Base-by-base conservation (phyloP, 2,888 invertebrate species). In the Orthosia gracilis region DNA sequence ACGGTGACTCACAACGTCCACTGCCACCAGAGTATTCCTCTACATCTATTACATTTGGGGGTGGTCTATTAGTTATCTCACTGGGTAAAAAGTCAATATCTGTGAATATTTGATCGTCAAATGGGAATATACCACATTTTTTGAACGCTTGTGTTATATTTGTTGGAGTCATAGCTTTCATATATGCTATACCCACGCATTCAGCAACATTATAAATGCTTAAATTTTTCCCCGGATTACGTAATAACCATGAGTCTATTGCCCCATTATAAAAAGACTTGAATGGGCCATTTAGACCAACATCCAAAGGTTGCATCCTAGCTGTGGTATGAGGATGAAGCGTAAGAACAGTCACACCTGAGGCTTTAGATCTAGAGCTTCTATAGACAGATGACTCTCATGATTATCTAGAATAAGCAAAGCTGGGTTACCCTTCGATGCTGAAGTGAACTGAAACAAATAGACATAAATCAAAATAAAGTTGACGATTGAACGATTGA, bases 321-420 rank as follows among this genome's bases (percentile, higher is more conserved):
- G 26, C 26, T 3, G 26, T 26, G 57, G 58, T 59, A 31, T 40
- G 58, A 59, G 58, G 31, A 59, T 59, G 58, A 31, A 59, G 63
- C 4, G 55, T 40, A 55, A 52, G 50, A 7, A 52, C 2, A 52
- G 66, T 40, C 52, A 66, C 52, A 55, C 54, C 40, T 40, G 40
- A 40, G 52, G 21, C n/a, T 31, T 55, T 57, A 61, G 26, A n/a
- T 70, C 63, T 45, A 62, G 55, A 54, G 70, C 63, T 63, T 55
- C 57, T 23, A 70, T 62, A 47, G 54, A 54, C 18, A 70, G 26
- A n/a, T 70, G 62, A 45, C 63, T 63, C 55, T 69, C 63, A 62
- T 70, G 70, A 63, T 64, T 63, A 52, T 70, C 63, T 15, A 70
- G 54, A 17, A 63, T 63, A 49, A 59, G 31, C 59, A 59, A 59